phyloP scores from a whole-genome alignment of 2,113 vertebrate species.

The Pongo abelii region DNA sequence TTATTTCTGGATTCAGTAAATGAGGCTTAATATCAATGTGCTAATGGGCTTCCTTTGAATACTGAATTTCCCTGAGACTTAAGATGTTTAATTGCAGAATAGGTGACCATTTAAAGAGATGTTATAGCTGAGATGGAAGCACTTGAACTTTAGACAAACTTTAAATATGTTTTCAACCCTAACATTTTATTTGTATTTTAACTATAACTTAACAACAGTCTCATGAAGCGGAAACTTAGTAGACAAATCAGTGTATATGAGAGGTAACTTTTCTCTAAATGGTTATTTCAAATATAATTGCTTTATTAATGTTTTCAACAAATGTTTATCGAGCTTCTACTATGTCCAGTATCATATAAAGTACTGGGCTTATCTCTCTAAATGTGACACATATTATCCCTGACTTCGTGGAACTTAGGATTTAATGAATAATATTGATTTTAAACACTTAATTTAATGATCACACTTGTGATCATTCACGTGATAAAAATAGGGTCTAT shows the following conservation, averaged over 20 bases:
- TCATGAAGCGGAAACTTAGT: neutral
- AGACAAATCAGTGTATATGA: neutral
- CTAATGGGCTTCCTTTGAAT: neutral
- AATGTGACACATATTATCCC: neutral
- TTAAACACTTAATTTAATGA: neutral
- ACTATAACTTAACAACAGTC: neutral
- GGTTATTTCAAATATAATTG: neutral
- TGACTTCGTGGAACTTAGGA: neutral
- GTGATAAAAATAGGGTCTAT: neutral
- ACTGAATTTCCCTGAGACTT: neutral
- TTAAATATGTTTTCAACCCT: neutral
- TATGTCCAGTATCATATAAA: neutral
- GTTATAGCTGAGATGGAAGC: neutral
- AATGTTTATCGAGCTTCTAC: neutral
- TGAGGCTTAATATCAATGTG: neutral
- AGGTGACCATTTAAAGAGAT: neutral
- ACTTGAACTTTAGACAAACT: neutral
- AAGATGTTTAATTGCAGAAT: neutral
- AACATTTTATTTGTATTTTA: neutral
- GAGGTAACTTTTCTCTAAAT: neutral
- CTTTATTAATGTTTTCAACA: neutral
- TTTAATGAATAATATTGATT: neutral
- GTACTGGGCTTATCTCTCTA: fast-evolving
- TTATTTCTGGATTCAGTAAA: neutral
- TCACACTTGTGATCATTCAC: neutral